A percentile compares a stretch with the other conserved stretches of the same genome.
These are phyloP conservation scores for Paramisgurnus dabryanus DNA, from an alignment of 2,113 vertebrate species.

Conservation along the genomic window DNA sequence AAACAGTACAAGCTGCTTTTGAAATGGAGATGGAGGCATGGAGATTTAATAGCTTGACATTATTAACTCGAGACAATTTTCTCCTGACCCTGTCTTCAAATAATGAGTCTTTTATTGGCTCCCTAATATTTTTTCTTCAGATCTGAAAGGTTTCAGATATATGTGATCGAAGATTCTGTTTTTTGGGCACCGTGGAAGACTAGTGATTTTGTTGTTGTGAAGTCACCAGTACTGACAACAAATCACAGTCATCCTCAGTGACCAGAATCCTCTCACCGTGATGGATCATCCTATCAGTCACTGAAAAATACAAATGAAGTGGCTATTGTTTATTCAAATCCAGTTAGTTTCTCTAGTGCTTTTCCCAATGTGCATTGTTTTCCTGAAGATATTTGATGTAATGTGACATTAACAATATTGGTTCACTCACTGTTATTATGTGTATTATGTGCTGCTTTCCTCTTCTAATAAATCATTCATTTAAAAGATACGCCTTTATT, in stretches of 20 bases:
- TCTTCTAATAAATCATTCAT: not conserved
- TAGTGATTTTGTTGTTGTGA: slow-evolving; percentile 72
- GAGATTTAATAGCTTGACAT: slow-evolving; percentile 56
- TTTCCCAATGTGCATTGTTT: no score
- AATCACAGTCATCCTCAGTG: slow-evolving; percentile 69
- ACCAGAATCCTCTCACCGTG: slow-evolving; percentile 34
- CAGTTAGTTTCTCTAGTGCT: no score
- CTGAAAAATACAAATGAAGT: no score
- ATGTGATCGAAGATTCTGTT: not conserved
- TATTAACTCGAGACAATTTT: slow-evolving; percentile 55
- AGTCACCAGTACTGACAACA: slow-evolving; percentile 61
- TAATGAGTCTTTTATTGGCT: slow-evolving; percentile 18
- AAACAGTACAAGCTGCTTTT: slow-evolving; percentile 33
- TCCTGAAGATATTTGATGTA: not conserved
- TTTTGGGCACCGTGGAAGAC: slow-evolving; percentile 67
- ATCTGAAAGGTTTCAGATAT: slow-evolving; percentile 9
- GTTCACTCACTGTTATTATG: not conserved
- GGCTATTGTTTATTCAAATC: no score
- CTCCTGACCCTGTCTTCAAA: slow-evolving; percentile 30
- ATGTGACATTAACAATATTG: not conserved
- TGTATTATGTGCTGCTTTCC: not conserved
- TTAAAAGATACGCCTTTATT: not conserved
- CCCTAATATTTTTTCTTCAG: slow-evolving; percentile 28
- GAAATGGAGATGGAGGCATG: slow-evolving; percentile 57
- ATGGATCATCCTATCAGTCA: not conserved